Percentiles rank a stretch among this genome's conserved stretches.
Evolutionary conservation across 2,113 vertebrate species (phyloP).

Genomic region (Neolamprologus fasciatus): DNA sequence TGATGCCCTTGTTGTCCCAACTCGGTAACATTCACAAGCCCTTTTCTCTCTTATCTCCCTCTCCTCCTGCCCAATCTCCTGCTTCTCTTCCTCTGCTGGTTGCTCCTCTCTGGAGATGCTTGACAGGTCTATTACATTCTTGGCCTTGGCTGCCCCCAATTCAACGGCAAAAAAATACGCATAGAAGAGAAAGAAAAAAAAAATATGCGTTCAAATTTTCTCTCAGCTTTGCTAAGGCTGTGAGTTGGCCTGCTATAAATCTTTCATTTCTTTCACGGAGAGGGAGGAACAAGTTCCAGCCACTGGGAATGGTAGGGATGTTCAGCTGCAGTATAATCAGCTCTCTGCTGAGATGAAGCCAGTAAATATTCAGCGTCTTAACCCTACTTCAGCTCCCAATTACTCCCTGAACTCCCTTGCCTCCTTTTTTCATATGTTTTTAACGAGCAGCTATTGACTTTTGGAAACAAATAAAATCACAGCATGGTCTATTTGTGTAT

Average conservation of each 20-base stretch:
- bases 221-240: neutral
- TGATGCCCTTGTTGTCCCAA: neutral
- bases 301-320: neutral
- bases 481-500: neutral
- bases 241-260: slow-evolving; percentile 10
- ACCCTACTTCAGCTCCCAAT: neutral
- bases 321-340: slow-evolving; percentile 26
- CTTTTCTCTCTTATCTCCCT: neutral
- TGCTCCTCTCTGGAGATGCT: neutral
- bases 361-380: neutral
- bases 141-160: neutral
- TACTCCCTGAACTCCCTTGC: neutral
- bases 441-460: neutral
- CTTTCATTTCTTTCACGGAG: slow-evolving; percentile 22
- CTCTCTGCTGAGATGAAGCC: neutral
- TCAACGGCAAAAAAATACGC: neutral
- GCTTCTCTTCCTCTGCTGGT: neutral
- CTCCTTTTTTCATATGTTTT: neutral
- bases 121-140: slow-evolving; percentile 47
- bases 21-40: neutral
- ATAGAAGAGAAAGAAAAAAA: neutral
- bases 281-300: neutral
- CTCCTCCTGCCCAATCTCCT: neutral
- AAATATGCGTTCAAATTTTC: neutral
- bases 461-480: neutral